phyloP scores from a whole-genome alignment of 2,797 vertebrate species.

The Muscicapa striata region DNA sequence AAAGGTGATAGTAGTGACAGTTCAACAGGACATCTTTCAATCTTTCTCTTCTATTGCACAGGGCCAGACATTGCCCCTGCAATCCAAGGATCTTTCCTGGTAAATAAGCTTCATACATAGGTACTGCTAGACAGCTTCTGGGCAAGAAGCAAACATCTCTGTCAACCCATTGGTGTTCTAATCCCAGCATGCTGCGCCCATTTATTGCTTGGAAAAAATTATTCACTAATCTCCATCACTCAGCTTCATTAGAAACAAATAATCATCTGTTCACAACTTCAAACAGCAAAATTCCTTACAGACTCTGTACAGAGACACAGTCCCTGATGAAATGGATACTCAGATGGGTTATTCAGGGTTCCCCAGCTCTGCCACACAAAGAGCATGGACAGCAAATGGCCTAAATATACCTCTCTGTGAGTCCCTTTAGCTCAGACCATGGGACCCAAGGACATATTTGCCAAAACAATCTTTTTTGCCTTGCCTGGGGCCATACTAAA shows the following conservation, averaged over 20 bases:
- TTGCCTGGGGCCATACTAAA: background rate
- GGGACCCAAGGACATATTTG: background rate
- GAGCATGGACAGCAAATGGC: slow-evolving; percentile 4
- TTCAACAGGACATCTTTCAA: background rate
- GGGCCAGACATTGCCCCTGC: background rate
- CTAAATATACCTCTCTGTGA: background rate
- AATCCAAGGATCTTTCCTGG: background rate
- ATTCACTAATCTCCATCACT: background rate
- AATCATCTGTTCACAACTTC: background rate
- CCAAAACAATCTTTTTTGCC: slow-evolving; percentile 38
- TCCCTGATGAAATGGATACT: background rate
- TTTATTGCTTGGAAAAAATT: background rate
- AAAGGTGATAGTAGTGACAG: background rate
- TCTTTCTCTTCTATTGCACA: background rate
- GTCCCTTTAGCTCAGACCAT: background rate
- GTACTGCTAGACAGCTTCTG: background rate
- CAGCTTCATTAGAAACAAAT: background rate
- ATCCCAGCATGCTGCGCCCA: background rate
- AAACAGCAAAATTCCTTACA: background rate
- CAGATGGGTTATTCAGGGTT: background rate
- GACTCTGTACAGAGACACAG: background rate
- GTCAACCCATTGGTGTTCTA: background rate
- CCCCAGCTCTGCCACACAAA: background rate
- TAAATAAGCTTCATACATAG: background rate
- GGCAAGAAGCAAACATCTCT: background rate